Evolutionary conservation across 2,113 vertebrate genomes (phyloP).

Genomic region (Alethe castanea): DNA sequence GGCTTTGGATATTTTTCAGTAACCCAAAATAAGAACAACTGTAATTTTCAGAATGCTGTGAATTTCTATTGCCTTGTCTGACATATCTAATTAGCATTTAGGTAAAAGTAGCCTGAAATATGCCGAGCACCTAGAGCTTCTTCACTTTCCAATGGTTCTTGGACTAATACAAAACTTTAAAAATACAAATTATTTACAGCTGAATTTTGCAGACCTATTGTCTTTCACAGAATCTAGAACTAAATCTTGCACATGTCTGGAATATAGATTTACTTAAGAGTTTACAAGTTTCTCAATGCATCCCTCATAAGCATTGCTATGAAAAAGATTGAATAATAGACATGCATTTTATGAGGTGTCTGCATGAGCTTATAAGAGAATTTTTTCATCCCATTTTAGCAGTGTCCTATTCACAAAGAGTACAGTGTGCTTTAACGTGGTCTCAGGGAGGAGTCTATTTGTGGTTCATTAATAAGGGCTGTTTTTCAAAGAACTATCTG

Average conservation of each 20-base stretch:
- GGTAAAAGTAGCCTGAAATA: not conserved
- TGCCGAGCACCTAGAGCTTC: not conserved
- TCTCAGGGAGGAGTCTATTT: slow-evolving; percentile 32
- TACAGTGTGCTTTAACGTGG: not conserved
- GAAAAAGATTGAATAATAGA: slow-evolving; percentile 25
- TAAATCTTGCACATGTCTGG: not conserved
- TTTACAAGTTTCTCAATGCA: not conserved
- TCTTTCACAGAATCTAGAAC: not conserved
- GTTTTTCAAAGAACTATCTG: slow-evolving; percentile 35
- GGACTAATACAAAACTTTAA: not conserved
- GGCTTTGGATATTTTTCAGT: not conserved
- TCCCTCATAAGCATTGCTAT: not conserved
- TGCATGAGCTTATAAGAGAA: not conserved
- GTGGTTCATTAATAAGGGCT: slow-evolving; percentile 62
- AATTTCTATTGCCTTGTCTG: not conserved
- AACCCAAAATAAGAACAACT: not conserved
- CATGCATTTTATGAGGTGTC: not conserved
- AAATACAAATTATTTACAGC: not conserved
- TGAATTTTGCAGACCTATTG: not conserved
- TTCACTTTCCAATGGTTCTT: not conserved
- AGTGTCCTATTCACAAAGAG: not conserved
- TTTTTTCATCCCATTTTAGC: slow-evolving; percentile 13
- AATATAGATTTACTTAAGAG: not conserved
- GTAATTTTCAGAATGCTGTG: not conserved
- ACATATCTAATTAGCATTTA: not conserved